Conservation (phyloP, 2,888 invertebrate genomes). For the Xylocampa areola region DNA sequence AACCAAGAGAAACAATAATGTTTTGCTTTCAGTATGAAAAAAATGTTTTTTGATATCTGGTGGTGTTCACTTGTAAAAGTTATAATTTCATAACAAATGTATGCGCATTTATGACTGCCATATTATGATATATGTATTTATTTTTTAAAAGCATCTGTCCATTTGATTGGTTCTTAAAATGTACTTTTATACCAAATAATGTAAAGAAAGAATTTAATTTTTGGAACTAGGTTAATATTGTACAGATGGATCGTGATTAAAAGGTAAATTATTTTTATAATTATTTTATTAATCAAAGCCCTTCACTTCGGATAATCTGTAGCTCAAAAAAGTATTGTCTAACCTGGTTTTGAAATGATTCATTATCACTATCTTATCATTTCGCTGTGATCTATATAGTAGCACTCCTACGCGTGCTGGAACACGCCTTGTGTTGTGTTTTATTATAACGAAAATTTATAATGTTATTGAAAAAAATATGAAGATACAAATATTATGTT, state of each 20-base stretch:
- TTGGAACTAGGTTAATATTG: conserved; percentile 46
- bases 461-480: conserved; percentile 62
- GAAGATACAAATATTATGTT: conserved; percentile 57
- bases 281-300: conserved; percentile 45
- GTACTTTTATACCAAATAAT: conserved; percentile 46
- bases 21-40: conserved; percentile 19
- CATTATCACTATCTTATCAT: conserved; percentile 81
- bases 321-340: conserved; percentile 38
- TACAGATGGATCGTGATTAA: conserved; percentile 55
- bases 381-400: conserved; percentile 68
- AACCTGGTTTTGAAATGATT: conserved; percentile 70
- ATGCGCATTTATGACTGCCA: conserved; percentile 22
- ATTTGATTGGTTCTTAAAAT: conserved; percentile 12
- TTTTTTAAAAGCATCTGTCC: conserved; percentile 12
- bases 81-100: conserved; percentile 18
- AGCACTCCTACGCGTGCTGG: conserved; percentile 62
- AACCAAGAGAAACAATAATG: conserved; percentile 27
- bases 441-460: conserved; percentile 51
- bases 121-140: conserved; percentile 23
- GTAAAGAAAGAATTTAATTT: conserved; percentile 34
- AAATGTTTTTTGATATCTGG: conserved; percentile 29
- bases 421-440: conserved; percentile 64
- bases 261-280: conserved; percentile 56
- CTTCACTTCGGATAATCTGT: conserved; percentile 36
- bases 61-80: conserved; percentile 32